Evolutionary conservation across 1,140 invertebrate species (phyloP).

Genomic region (Drosophila repletoides): DNA sequence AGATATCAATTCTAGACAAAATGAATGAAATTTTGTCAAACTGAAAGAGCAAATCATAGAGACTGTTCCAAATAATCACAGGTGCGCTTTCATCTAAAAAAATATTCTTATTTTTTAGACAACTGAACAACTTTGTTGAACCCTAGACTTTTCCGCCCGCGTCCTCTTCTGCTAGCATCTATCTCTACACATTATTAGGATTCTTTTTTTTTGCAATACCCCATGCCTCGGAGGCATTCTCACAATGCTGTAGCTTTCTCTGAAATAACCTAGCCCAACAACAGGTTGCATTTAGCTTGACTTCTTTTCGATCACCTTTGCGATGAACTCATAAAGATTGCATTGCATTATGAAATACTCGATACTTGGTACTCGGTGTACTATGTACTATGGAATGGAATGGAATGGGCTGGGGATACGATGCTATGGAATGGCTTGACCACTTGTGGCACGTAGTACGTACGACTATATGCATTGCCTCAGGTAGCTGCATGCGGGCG

Average conservation of each 20-base stretch:
- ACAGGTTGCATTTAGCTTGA: constrained; percentile 63
- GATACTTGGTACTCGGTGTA: constrained; percentile 15
- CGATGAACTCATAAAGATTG: constrained; percentile 78
- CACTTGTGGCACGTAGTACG: no score
- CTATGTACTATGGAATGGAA: background rate
- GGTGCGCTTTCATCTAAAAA: background rate
- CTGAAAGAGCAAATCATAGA: no score
- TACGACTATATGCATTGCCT: constrained; percentile 34
- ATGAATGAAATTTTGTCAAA: no score
- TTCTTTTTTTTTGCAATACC: no score
- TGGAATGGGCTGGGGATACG: background rate
- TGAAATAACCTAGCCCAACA: constrained; percentile 43
- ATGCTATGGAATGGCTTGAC: constrained; percentile 18
- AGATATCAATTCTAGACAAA: no score
- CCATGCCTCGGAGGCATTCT: constrained; percentile 24
- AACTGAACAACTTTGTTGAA: background rate
- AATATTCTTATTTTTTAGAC: background rate
- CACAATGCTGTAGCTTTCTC: constrained; percentile 46
- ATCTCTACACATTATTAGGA: constrained; percentile 33
- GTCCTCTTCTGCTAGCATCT: background rate
- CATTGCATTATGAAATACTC: constrained; percentile 75
- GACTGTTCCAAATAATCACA: no score
- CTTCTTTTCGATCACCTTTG: constrained; percentile 65
- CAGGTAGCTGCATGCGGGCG: constrained; percentile 75
- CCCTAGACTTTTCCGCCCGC: background rate